Evolutionary conservation across 1,140 invertebrate species (phyloP).

Genomic region (Drosophila funebris): DNA sequence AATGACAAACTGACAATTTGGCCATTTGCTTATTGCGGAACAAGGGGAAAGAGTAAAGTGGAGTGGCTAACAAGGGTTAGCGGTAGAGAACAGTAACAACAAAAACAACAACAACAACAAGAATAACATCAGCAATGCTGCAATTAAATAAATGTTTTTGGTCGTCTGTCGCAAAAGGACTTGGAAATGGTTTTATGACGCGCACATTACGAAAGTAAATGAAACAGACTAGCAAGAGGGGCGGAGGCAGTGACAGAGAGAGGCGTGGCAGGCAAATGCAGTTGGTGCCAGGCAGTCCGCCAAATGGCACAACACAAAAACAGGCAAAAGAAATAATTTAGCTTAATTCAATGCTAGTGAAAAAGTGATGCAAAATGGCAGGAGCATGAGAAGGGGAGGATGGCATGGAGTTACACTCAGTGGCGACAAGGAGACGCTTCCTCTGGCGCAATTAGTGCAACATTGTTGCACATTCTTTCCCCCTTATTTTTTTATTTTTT

Average conservation of each 20-base stretch:
- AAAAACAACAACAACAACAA: conserved; percentile 6
- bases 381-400: neutral
- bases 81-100: neutral
- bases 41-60: neutral
- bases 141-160: conserved; percentile 59
- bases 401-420: conserved; percentile 29
- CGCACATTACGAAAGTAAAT: conserved; percentile 29
- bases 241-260: neutral
- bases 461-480: conserved; percentile 56
- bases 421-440: conserved; percentile 52
- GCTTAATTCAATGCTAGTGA: conserved; percentile 69
- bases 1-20: conserved; percentile 57
- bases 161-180: conserved; percentile 37
- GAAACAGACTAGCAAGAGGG: neutral
- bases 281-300: conserved; percentile 59
- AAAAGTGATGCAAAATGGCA: conserved; percentile 25
- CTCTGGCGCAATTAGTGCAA: conserved; percentile 76
- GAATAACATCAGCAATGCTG: conserved; percentile 37
- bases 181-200: conserved; percentile 43
- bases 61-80: neutral
- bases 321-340: conserved; percentile 64
- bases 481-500: conserved; percentile 8
- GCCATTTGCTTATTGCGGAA: conserved; percentile 18
- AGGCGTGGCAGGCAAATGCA: conserved; percentile 38
- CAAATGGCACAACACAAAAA: conserved; percentile 48